Conservation (phyloP, 2,888 invertebrate species). For the Drosophila anceps region DNA sequence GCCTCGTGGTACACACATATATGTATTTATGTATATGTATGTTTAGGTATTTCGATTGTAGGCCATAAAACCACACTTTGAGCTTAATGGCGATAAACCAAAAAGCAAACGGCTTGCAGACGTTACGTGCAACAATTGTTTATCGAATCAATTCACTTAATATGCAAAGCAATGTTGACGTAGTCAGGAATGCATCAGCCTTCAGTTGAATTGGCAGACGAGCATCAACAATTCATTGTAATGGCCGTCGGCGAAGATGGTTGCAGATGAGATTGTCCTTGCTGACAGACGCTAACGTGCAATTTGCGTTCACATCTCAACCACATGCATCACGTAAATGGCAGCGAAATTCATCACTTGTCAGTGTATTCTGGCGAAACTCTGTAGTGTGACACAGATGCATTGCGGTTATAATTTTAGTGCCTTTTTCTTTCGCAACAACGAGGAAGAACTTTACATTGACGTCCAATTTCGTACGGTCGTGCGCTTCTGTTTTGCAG, state of each 20-base stretch:
- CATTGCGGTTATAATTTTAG: conserved; percentile 51
- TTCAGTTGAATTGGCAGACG: conserved; percentile 13
- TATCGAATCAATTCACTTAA: conserved; percentile 32
- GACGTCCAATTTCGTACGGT: conserved; percentile 63
- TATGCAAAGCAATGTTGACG: conserved; percentile 47
- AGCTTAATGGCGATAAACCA: conserved; percentile 7
- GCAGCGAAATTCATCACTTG: conserved; percentile 66
- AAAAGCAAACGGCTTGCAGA: conserved; percentile 14
- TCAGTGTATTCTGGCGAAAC: conserved; percentile 36
- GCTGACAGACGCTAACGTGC: conserved; percentile 63
- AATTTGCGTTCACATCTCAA: conserved; percentile 59
- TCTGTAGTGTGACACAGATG: conserved; percentile 65
- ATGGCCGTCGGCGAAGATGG: conserved; percentile 28
- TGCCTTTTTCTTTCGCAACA: conserved; percentile 48
- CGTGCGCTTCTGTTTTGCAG: conserved; percentile 59
- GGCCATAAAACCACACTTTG: neutral
- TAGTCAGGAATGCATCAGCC: conserved; percentile 50
- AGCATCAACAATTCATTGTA: conserved; percentile 35
- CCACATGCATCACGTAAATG: conserved; percentile 71
- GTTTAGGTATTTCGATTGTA: neutral
- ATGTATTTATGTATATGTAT: neutral
- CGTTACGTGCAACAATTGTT: conserved; percentile 57
- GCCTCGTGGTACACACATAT: conserved; percentile 45
- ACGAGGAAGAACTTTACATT: conserved; percentile 54
- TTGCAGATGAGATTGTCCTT: conserved; percentile 26